Evolutionary conservation across 2,797 vertebrate genomes (phyloP), one percentile per base, ranked within the genome.

Genomic region (Florisuga fusca): DNA sequence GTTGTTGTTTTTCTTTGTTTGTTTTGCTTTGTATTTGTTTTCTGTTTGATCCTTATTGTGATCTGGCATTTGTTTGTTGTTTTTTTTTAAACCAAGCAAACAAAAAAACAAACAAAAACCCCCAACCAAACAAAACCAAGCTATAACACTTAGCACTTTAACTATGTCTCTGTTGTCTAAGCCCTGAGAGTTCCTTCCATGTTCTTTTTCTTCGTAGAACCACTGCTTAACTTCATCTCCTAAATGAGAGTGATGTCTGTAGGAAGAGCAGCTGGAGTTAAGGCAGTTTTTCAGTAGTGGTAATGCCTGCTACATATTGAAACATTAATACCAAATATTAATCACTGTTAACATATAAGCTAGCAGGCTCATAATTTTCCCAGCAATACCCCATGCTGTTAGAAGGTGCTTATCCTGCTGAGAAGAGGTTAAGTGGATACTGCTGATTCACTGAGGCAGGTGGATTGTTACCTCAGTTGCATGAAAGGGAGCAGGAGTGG

Each of bases 291-390:
- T 96, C 96, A 96, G 66, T 4, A 66, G 79, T n/a, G 3, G 68
- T 67, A 96, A 95, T 96, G 90, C 66, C 80, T 94, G 77, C 91
- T 94, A 93, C 90, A 91, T 94, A 95, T 61, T 95, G 92, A 96
- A 97, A 91, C 50, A 91, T 78, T 95, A 96, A 92, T 91, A 94
- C 90, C 90, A 96, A 97, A 93, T 97, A 97, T 97, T 97, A 97
- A 95, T 97, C 94, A 96, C 90, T 84, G 96, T 95, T 97, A 97
- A 96, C 91, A 74, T 62, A 82, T 57, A 93, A 94, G 90, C 87
- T 86, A 79, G 90, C 74, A 88, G 68, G 64, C 78, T 96, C 91
- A 89, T 94, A 90, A 96, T 94, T 95, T 94, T 91, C 73, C 76
- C 77, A 89, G 92, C 90, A 71, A 69, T 88, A 80, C 91, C 89